Evolutionary conservation across 2,888 invertebrate genomes (phyloP).

Genomic region (Galerucella calmariensis): DNA sequence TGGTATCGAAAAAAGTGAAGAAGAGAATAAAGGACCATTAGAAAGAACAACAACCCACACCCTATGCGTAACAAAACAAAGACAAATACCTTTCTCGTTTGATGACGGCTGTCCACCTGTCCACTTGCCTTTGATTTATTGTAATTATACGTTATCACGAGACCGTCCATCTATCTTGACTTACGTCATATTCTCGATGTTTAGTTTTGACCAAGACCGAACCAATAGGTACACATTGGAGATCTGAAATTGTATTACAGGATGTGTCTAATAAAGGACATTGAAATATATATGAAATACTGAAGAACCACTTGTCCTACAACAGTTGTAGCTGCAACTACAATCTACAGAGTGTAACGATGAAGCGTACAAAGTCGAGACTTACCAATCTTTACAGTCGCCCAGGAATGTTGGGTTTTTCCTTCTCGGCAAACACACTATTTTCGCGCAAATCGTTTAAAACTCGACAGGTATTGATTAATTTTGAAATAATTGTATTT

Average conservation of each 20-base stretch:
- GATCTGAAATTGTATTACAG: constrained; percentile 4
- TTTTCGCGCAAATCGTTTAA: too few relatives aligned
- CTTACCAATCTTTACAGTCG: too few relatives aligned
- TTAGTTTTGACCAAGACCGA: constrained; percentile 40
- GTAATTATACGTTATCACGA: constrained; percentile 55
- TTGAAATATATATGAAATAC: too few relatives aligned
- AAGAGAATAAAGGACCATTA: constrained; percentile 17
- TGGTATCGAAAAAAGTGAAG: neutral
- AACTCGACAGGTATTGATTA: too few relatives aligned
- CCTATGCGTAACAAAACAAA: constrained; percentile 24
- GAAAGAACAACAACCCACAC: constrained; percentile 35
- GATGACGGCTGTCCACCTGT: constrained; percentile 51
- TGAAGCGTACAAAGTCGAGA: too few relatives aligned
- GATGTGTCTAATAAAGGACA: neutral
- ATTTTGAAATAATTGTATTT: too few relatives aligned
- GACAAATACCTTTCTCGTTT: constrained; percentile 33
- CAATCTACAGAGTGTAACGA: too few relatives aligned
- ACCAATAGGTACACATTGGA: constrained; percentile 41
- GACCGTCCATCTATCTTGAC: constrained; percentile 54
- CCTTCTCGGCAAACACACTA: too few relatives aligned
- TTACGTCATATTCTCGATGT: constrained; percentile 42
- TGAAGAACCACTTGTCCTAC: too few relatives aligned
- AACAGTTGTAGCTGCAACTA: too few relatives aligned
- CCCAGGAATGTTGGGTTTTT: too few relatives aligned
- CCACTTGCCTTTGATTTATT: constrained; percentile 55